phyloP scores from a whole-genome alignment of 2,113 vertebrate species.

The Phrynocephalus versicolor region DNA sequence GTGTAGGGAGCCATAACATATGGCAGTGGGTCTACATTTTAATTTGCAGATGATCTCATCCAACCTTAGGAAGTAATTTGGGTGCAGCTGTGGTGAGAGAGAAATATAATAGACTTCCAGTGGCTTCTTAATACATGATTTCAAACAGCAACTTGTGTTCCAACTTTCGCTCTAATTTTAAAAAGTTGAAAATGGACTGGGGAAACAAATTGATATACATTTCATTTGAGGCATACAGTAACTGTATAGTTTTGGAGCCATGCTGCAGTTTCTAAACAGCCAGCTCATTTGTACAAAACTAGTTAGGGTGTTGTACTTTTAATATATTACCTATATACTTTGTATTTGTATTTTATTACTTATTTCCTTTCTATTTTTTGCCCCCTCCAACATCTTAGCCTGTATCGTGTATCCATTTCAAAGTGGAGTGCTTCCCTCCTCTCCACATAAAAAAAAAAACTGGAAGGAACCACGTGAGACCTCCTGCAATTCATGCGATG shows the following conservation, averaged over 20 bases:
- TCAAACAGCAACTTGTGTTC: background rate
- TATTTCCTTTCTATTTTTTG: background rate
- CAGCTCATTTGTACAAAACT: background rate
- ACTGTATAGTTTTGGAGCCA: background rate
- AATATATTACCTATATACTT: background rate
- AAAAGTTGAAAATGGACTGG: background rate
- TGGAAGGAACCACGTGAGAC: background rate
- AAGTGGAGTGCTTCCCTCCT: background rate
- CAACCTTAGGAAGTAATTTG: background rate
- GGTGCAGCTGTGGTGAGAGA: background rate
- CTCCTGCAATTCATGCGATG: background rate
- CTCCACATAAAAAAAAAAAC: background rate
- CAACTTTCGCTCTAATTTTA: background rate
- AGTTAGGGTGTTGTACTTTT: background rate
- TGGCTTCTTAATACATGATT: background rate
- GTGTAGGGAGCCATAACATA: background rate
- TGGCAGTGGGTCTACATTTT: background rate
- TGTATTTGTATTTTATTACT: background rate
- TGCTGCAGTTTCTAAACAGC: background rate
- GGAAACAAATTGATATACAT: background rate
- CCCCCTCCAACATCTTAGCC: background rate
- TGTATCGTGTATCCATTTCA: background rate
- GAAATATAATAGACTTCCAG: background rate
- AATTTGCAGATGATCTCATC: conserved; percentile 20
- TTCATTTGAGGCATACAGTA: too few relatives aligned